phyloP scores from a whole-genome alignment of 2,888 invertebrate species.

The Aphodius granarius region DNA sequence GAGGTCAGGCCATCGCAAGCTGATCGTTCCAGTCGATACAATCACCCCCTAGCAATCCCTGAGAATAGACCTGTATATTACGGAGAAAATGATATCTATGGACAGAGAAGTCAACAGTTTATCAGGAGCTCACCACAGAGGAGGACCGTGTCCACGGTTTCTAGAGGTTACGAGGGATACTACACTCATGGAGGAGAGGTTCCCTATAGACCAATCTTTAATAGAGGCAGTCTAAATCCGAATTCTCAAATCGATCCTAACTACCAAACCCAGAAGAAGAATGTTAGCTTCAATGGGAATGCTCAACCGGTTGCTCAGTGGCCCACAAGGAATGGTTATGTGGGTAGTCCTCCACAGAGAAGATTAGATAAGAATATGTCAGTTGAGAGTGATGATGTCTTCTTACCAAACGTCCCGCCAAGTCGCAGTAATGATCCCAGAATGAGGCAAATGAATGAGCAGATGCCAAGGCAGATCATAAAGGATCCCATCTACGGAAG shows the following conservation, averaged over 20 bases:
- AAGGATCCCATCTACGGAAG: constrained; percentile 14
- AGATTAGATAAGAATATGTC: constrained; percentile 37
- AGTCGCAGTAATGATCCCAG: background rate
- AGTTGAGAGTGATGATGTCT: constrained; percentile 47
- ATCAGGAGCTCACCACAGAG: constrained; percentile 39
- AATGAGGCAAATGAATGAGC: constrained; percentile 22
- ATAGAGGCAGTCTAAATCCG: constrained; percentile 55
- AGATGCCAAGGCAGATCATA: constrained; percentile 17
- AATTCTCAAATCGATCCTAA: constrained; percentile 43
- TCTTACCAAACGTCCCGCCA: constrained; percentile 37
- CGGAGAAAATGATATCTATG: constrained; percentile 22
- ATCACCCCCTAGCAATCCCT: constrained; percentile 32
- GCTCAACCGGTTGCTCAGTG: constrained; percentile 44
- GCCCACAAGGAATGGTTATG: constrained; percentile 57
- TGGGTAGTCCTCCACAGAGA: constrained; percentile 50
- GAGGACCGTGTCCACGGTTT: constrained; percentile 34
- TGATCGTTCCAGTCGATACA: constrained; percentile 6
- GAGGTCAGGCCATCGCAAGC: constrained; percentile 27
- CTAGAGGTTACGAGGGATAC: constrained; percentile 23
- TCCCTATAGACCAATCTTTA: constrained; percentile 55
- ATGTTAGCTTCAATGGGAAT: constrained; percentile 56
- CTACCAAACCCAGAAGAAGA: constrained; percentile 52
- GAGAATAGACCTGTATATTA: constrained; percentile 31
- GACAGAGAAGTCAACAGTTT: constrained; percentile 37
- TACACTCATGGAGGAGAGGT: constrained; percentile 32